Conservation (phyloP, 64 coral and sea anemone genomes). For the Actinia equina region DNA sequence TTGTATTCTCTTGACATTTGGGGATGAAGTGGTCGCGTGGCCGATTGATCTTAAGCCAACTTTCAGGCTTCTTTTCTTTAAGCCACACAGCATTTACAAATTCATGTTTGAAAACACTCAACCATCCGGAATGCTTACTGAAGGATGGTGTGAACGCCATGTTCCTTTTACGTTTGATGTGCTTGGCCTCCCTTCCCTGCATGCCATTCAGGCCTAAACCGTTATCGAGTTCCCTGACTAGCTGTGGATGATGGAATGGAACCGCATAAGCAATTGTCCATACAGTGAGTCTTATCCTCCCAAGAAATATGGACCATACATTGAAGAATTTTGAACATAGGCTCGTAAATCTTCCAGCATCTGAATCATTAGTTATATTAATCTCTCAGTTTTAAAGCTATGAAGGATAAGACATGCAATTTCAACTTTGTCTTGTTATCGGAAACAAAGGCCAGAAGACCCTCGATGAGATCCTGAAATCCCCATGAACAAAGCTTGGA, state of each 20-base stretch:
- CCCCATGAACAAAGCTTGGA: background rate
- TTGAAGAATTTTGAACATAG: background rate
- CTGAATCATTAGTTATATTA: background rate
- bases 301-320: background rate
- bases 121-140: background rate
- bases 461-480: background rate
- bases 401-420: background rate
- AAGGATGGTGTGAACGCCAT: background rate
- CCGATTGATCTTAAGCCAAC: background rate
- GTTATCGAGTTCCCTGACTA: background rate
- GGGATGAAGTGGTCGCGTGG: background rate
- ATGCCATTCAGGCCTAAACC: background rate
- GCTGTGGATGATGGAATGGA: background rate
- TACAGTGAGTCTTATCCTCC: background rate
- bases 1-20: background rate
- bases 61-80: background rate
- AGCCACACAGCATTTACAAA: background rate
- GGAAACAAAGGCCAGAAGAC: background rate
- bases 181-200: background rate
- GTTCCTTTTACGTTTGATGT: background rate
- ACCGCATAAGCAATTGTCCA: background rate
- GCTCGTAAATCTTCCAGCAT: background rate
- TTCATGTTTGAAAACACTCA: background rate
- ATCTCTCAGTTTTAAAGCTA: background rate
- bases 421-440: background rate